Percentiles rank a stretch among this genome's conserved stretches.
Evolutionary conservation across 92 coral and sea anemone species (phyloP).

Genomic region (Siderastrea siderea): DNA sequence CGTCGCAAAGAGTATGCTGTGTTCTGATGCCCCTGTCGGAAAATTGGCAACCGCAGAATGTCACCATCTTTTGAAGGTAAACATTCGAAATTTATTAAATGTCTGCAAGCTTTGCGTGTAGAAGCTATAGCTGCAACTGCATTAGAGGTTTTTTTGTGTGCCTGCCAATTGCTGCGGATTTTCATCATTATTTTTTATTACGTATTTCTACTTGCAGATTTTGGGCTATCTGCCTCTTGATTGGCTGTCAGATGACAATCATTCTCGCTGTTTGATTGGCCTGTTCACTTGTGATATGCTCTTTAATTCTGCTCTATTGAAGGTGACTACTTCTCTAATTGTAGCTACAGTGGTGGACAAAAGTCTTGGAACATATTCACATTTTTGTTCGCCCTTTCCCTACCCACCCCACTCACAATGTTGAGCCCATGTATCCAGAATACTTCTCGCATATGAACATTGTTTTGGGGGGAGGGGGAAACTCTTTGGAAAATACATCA

Average conservation of each 20-base stretch:
- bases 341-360: too few relatives aligned
- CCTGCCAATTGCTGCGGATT: background rate
- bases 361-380: too few relatives aligned
- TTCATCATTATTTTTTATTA: background rate
- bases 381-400: too few relatives aligned
- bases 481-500: too few relatives aligned
- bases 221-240: conserved; percentile 79
- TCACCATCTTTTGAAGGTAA: conserved; percentile 26
- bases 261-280: conserved; percentile 73
- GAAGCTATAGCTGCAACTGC: too few relatives aligned
- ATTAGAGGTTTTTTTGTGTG: too few relatives aligned
- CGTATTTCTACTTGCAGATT: conserved; percentile 36
- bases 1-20: background rate
- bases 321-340: background rate
- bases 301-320: background rate
- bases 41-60: conserved; percentile 10
- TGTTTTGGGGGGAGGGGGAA: too few relatives aligned
- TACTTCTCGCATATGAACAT: too few relatives aligned
- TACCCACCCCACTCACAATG: too few relatives aligned
- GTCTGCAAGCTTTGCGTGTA: background rate
- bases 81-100: background rate
- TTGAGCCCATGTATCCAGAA: too few relatives aligned
- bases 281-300: conserved; percentile 68
- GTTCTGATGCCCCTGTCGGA: background rate
- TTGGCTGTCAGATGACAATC: conserved; percentile 80